Conservation (phyloP, 2,797 vertebrate genomes). For the Ctenopoma kingsleyae region DNA sequence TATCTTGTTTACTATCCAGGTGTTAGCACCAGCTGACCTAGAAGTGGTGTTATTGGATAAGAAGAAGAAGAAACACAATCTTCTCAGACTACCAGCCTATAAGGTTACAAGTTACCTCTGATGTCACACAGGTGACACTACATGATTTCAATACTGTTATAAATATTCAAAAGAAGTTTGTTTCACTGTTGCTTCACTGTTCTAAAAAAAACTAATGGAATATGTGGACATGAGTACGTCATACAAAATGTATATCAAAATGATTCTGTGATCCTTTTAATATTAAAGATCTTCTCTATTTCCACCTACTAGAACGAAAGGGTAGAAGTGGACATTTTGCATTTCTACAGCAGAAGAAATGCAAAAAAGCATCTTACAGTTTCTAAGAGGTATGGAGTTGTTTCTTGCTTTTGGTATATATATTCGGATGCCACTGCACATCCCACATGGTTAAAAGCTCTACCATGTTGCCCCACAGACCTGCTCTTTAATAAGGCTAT, state of each 20-base stretch:
- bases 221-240: neutral
- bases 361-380: neutral
- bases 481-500: conserved; percentile 62
- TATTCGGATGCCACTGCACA: conserved; percentile 34
- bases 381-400: neutral
- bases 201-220: conserved; percentile 12
- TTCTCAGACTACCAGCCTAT: conserved; percentile 41
- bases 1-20: conserved; percentile 16
- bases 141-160: conserved; percentile 26
- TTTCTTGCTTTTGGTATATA: conserved; percentile 21
- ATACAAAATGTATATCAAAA: conserved; percentile 1
- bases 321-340: neutral
- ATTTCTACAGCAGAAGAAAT: neutral
- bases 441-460: conserved; percentile 65
- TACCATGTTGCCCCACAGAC: conserved; percentile 72
- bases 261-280: neutral
- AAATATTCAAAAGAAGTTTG: conserved; percentile 41
- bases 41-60: conserved; percentile 38
- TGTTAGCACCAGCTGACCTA: conserved; percentile 40
- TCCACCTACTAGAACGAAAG: neutral
- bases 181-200: conserved; percentile 8
- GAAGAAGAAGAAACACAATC: conserved; percentile 48
- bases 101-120: conserved; percentile 56
- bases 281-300: neutral
- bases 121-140: conserved; percentile 59